Evolutionary conservation across 2,797 vertebrate genomes (phyloP).

Genomic region (Poeciliopsis infans): DNA sequence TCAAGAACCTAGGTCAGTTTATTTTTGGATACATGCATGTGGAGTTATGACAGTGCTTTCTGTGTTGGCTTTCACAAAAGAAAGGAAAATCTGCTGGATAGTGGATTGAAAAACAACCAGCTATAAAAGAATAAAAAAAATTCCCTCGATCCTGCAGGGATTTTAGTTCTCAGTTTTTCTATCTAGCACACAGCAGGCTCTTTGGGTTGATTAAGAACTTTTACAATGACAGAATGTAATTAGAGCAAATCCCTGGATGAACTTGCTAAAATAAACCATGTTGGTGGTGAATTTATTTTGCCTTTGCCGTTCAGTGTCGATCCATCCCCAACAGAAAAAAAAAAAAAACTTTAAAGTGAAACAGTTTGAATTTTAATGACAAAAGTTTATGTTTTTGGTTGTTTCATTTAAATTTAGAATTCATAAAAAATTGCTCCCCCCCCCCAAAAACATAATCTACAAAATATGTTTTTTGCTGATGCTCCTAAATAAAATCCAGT

Average conservation of each 20-base stretch:
- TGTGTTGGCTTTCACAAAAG: background rate
- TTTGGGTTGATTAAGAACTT: conserved; percentile 64
- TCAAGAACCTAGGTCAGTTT: conserved; percentile 48
- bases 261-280: conserved; percentile 37
- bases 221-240: conserved; percentile 61
- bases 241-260: conserved; percentile 62
- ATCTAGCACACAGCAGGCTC: conserved; percentile 34
- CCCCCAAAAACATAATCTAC: background rate
- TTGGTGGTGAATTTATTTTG: conserved; percentile 25
- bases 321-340: conserved; percentile 12
- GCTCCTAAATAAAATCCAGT: background rate
- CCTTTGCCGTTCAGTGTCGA: conserved; percentile 10
- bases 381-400: background rate
- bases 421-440: background rate
- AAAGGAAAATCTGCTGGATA: background rate
- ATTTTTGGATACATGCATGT: conserved; percentile 47
- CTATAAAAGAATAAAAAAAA: conserved; percentile 12
- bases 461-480: background rate
- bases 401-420: background rate
- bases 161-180: conserved; percentile 35
- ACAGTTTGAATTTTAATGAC: background rate
- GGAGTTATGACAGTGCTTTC: conserved; percentile 37
- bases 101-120: background rate
- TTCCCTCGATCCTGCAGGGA: conserved; percentile 26
- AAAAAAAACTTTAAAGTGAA: conserved; percentile 15